Conservation (phyloP, 2,113 vertebrate species). For the Oreocharis arfaki region DNA sequence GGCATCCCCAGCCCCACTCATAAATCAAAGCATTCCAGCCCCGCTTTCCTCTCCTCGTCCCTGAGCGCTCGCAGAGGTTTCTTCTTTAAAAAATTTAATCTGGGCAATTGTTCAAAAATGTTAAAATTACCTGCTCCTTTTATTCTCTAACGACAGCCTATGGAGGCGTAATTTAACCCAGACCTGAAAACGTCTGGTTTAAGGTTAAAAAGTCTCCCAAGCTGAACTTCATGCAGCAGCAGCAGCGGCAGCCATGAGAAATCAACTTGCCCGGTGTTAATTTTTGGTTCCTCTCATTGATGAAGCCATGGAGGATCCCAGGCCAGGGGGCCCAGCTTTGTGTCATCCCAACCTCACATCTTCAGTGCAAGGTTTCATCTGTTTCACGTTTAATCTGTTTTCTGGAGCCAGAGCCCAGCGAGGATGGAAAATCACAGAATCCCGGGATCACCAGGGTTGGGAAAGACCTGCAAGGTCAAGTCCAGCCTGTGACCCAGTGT, state of each 20-base stretch:
- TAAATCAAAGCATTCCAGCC: conserved; percentile 47
- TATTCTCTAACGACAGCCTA: not conserved
- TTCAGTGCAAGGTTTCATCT: not conserved
- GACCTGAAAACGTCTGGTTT: conserved; percentile 24
- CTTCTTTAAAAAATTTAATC: not conserved
- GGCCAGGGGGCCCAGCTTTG: accelerated
- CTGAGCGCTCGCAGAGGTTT: not conserved
- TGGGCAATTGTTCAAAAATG: conserved; percentile 54
- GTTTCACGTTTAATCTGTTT: not conserved
- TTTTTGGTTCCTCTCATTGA: not conserved
- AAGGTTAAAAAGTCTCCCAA: not conserved
- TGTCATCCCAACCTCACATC: not conserved
- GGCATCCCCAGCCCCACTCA: not conserved
- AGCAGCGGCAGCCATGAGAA: not conserved
- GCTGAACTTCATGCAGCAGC: not conserved
- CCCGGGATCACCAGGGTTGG: not conserved
- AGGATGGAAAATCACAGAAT: not conserved
- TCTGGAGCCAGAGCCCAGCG: not conserved
- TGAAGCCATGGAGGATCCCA: not conserved
- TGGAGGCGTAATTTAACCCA: conserved; percentile 34
- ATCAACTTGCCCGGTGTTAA: not conserved
- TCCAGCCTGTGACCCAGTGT: not conserved
- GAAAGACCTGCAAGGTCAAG: not conserved
- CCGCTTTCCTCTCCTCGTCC: not conserved
- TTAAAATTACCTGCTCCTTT: conserved; percentile 47